Evolutionary conservation across 1,140 invertebrate species (phyloP), one percentile per base, ranked within the genome.

Genomic region (Luehdorfia chinensis): DNA sequence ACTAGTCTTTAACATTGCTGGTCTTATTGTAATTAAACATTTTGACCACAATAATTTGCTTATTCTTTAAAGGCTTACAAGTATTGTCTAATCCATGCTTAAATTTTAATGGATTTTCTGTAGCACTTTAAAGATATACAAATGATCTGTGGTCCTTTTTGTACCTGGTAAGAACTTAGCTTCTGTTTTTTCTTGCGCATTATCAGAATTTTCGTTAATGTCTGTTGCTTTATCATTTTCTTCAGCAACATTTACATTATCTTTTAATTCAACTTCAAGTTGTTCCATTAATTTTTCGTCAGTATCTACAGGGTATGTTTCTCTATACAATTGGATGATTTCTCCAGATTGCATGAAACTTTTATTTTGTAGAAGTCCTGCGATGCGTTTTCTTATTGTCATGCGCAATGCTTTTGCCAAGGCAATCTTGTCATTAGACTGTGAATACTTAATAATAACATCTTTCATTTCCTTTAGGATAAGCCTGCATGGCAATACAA

Each of bases 61-160:
- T n/a, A n/a, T n/a, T n/a, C n/a, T n/a, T n/a, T n/a, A n/a, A n/a
- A n/a, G n/a, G n/a, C n/a, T n/a, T n/a, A n/a, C n/a, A n/a, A n/a
- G n/a, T n/a, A n/a, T n/a, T n/a, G n/a, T n/a, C n/a, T n/a, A n/a
- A n/a, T n/a, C n/a, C n/a, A n/a, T n/a, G n/a, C n/a, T n/a, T n/a
- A n/a, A n/a, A n/a, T n/a, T n/a, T n/a, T n/a, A n/a, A n/a, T n/a
- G n/a, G n/a, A n/a, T n/a, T n/a, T n/a, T n/a, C n/a, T n/a, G n/a
- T n/a, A n/a, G 19, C 2, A 21, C 19, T 21, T 12, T 23, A 37
- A 36, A 34, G 16, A 36, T 36, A 9, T n/a, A 37, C 34, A 37
- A 37, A 12, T 36, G 18, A 9, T 15, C 18, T n/a, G 11, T 36
- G 19, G 19, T 21, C 19, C 6, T n/a, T n/a, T n/a, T n/a, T 21